Evolutionary conservation across 2,888 invertebrate genomes (phyloP).

Genomic region (Lamproptera curius): DNA sequence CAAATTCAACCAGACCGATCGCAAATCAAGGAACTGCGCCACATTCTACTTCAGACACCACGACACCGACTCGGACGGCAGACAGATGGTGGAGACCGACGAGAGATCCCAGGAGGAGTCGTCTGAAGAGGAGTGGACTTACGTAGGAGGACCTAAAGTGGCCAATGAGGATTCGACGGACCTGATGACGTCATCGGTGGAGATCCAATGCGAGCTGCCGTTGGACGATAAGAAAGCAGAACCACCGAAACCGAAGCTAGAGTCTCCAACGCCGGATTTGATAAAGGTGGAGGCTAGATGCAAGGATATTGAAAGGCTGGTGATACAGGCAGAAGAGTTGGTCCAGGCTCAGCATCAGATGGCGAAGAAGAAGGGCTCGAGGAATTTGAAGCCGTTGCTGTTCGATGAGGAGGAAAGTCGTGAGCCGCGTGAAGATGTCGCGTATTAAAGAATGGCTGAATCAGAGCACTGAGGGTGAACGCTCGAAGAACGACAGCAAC

Average conservation of each 20-base stretch:
- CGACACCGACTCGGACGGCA: slow-evolving; percentile 89
- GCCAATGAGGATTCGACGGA: slow-evolving; percentile 68
- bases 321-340: slow-evolving; percentile 88
- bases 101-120: slow-evolving; percentile 71
- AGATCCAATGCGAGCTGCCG: slow-evolving; percentile 66
- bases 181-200: slow-evolving; percentile 72
- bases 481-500: slow-evolving; percentile 50
- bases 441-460: slow-evolving; percentile 85
- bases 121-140: slow-evolving; percentile 81
- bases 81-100: slow-evolving; percentile 76
- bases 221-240: slow-evolving; percentile 53
- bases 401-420: slow-evolving; percentile 72
- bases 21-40: slow-evolving; percentile 89
- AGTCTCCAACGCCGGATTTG: slow-evolving; percentile 65
- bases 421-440: slow-evolving; percentile 79
- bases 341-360: slow-evolving; percentile 78
- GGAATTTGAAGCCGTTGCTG: slow-evolving; percentile 72
- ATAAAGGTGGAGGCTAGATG: slow-evolving; percentile 69
- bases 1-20: slow-evolving; percentile 83
- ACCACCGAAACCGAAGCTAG: slow-evolving; percentile 53
- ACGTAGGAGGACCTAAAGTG: slow-evolving; percentile 70
- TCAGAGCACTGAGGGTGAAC: slow-evolving; percentile 60
- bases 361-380: slow-evolving; percentile 68
- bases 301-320: slow-evolving; percentile 85
- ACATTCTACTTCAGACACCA: slow-evolving; percentile 92